Evolutionary conservation across 2,888 invertebrate species (phyloP), one percentile per base, ranked within the genome.

Genomic region (Eilema griseolum): DNA sequence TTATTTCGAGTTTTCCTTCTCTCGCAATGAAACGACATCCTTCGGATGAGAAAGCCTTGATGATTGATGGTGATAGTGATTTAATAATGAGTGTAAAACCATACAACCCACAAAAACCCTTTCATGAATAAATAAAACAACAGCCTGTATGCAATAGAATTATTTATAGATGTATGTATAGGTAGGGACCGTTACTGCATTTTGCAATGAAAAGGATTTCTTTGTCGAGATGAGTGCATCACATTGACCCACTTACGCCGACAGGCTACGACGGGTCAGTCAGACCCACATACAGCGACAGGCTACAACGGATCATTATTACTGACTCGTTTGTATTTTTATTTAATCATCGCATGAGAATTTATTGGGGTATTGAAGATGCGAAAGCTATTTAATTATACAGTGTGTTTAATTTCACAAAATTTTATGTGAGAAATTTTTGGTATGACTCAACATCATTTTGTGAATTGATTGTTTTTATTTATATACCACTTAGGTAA

Each of bases 311-410:
- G 60, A 64, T 61, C 70, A 77, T 80, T 78, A 76, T 78, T 68
- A 73, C 71, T 72, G 46, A 28, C 52, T 14, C 65, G 52, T 65
- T 75, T 70, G 23, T 71, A n/a, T 74, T 80, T 73, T 77, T 77
- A 61, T 65, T 66, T 52, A 56, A 76, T 61, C 69, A 41, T 14
- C 82, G 74, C 62, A 71, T 74, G 66, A 70, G 60, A 67, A 78
- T 81, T 76, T 74, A 81, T 76, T 80, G 72, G 37, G 31, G 67
- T 76, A 82, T 76, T 76, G 69, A 70, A 82, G 69, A 74, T 71
- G 57, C 12, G 67, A 64, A 71, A 67, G 64, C 24, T 60, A 67
- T 71, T 67, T 62, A 66, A 59, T 41, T 16, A 33, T 26, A 33
- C 37, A n/a, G 37, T 31, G 20, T 24, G 16, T 66, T 24, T 20